These are phyloP conservation scores for Suncus etruscus DNA, from an alignment of 2,113 vertebrate genomes.

Conservation along the genomic window DNA sequence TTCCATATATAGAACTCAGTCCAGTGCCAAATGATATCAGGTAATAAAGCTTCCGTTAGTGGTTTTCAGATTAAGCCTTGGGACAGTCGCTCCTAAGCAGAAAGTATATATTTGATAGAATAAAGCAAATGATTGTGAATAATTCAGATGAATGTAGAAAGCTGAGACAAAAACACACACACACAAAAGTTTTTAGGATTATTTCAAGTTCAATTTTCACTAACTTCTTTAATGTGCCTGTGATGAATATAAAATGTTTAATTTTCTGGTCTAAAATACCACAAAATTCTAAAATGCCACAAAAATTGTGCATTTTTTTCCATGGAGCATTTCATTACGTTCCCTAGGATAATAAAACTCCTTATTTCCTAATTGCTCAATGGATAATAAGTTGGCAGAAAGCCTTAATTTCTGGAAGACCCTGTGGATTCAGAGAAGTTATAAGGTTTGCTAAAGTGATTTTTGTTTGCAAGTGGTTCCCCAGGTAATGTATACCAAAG, in stretches of 20 bases:
- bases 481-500: conserved; percentile 67
- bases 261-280: conserved; percentile 2
- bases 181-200: conserved; percentile 7
- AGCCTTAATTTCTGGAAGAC: conserved; percentile 50
- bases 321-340: conserved; percentile 44
- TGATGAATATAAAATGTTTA: conserved; percentile 42
- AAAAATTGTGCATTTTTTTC: neutral
- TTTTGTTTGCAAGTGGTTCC: conserved; percentile 69
- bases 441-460: conserved; percentile 77
- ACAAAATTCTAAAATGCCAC: neutral
- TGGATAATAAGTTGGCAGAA: conserved; percentile 71
- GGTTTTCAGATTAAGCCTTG: conserved; percentile 51
- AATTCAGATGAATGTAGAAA: conserved; percentile 6
- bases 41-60: neutral
- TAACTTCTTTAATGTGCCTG: conserved; percentile 18
- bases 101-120: conserved; percentile 23
- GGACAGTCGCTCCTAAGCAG: conserved; percentile 21
- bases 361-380: conserved; percentile 72
- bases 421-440: conserved; percentile 74
- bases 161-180: neutral
- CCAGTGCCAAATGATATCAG: neutral
- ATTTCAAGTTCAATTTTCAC: conserved; percentile 32
- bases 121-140: conserved; percentile 56
- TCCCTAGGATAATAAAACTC: conserved; percentile 60
- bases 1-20: neutral